phyloP scores from a whole-genome alignment of 2,797 vertebrate genomes.

The Schizothorax lantsangensis region DNA sequence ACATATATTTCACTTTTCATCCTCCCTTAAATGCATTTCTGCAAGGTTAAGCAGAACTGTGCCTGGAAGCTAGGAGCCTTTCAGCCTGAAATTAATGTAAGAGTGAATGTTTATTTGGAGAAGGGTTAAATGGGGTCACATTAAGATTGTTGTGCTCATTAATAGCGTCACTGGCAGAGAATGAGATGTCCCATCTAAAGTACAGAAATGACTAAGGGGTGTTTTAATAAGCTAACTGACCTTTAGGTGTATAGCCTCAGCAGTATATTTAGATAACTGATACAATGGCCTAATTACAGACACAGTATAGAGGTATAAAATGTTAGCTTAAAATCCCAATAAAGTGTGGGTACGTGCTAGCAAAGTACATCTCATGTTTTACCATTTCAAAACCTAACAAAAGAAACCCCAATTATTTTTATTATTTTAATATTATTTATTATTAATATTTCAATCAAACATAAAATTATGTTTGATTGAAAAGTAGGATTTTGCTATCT shows the following conservation, averaged over 20 bases:
- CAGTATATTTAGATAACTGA: background rate
- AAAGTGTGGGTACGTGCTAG: background rate
- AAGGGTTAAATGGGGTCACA: constrained; percentile 26
- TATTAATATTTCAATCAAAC: too few species aligned
- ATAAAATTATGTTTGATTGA: background rate
- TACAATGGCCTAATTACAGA: background rate
- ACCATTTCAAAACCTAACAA: background rate
- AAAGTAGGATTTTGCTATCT: background rate
- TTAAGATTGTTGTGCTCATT: constrained; percentile 16
- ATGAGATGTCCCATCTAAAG: constrained; percentile 31
- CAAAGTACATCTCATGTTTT: background rate
- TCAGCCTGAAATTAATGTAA: constrained; percentile 9
- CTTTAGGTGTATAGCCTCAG: constrained; percentile 5
- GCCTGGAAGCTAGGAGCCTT: background rate
- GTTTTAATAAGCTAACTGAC: constrained; percentile 14
- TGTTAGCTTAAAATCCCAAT: background rate
- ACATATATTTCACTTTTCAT: constrained; percentile 47
- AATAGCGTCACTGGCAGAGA: background rate
- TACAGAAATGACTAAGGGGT: background rate
- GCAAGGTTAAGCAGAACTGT: constrained; percentile 37
- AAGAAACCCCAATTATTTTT: background rate
- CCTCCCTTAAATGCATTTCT: constrained; percentile 36
- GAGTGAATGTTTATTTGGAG: constrained; percentile 27
- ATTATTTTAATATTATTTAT: too few species aligned
- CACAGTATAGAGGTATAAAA: background rate